phyloP scores from a whole-genome alignment of 2,797 vertebrate genomes.

The Craterocephalus amniculus region DNA sequence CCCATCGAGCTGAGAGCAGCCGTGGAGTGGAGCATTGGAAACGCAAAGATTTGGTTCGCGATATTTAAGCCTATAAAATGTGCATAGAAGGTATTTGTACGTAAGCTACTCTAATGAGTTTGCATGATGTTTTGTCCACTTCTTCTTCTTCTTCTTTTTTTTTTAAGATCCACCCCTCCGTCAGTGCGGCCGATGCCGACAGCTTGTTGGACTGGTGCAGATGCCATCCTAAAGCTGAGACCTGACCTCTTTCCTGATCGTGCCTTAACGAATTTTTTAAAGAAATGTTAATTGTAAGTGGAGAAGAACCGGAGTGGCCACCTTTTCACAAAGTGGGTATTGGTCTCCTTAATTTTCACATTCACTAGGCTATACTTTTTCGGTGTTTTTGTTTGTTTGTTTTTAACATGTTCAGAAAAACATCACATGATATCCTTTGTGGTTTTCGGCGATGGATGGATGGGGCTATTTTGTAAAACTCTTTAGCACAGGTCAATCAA shows the following conservation, averaged over 20 bases:
- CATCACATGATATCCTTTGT: background rate
- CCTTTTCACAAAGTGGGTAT: background rate
- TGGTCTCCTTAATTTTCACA: background rate
- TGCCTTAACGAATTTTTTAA: background rate
- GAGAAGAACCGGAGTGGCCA: too few species aligned
- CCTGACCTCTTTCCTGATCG: background rate
- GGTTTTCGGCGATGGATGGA: background rate
- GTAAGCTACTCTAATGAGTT: background rate
- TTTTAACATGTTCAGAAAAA: background rate
- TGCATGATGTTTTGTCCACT: too few species aligned
- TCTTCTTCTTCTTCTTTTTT: too few species aligned
- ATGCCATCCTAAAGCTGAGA: constrained; percentile 1
- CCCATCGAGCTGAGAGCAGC: background rate
- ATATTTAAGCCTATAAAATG: background rate
- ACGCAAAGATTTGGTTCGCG: background rate
- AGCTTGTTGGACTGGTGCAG: background rate
- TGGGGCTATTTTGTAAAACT: background rate
- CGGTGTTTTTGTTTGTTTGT: too few species aligned
- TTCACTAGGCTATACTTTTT: too few species aligned
- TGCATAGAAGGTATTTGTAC: background rate
- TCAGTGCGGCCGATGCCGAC: background rate
- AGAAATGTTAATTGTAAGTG: too few species aligned
- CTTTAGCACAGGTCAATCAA: constrained; percentile 20
- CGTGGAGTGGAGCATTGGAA: background rate
- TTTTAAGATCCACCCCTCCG: background rate